These are phyloP conservation scores for Acrossocheilus fasciatus DNA, from an alignment of 2,797 vertebrate genomes.

Conservation along the genomic window DNA sequence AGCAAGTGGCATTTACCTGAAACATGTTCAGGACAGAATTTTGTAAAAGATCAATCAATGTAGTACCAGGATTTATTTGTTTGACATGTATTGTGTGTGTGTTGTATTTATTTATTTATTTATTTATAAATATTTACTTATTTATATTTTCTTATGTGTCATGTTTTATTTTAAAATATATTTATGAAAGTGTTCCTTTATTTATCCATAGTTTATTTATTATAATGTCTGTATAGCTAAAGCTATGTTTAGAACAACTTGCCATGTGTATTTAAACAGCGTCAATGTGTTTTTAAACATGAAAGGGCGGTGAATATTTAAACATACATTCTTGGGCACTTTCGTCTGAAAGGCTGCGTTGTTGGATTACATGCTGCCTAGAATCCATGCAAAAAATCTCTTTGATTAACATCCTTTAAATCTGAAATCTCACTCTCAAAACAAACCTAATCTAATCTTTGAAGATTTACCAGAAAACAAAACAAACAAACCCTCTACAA, in stretches of 20 bases:
- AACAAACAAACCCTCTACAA: neutral
- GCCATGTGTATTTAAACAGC: neutral
- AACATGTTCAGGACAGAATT: neutral
- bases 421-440: neutral
- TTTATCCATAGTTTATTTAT: too few species aligned
- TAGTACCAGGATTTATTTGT: neutral
- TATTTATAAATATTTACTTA: too few species aligned
- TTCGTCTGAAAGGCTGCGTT: neutral
- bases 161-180: neutral
- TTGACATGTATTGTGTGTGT: neutral
- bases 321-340: neutral
- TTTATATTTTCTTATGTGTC: neutral
- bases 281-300: neutral
- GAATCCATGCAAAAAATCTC: neutral
- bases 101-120: too few species aligned
- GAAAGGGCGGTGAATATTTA: neutral
- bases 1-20: neutral
- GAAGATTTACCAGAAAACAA: neutral
- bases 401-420: neutral
- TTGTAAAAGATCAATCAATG: neutral
- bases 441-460: neutral
- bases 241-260: neutral
- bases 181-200: neutral
- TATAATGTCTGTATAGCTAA: too few species aligned
- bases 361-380: neutral